phyloP scores from a whole-genome alignment of 2,113 vertebrate species.

The Electrona antarctica region DNA sequence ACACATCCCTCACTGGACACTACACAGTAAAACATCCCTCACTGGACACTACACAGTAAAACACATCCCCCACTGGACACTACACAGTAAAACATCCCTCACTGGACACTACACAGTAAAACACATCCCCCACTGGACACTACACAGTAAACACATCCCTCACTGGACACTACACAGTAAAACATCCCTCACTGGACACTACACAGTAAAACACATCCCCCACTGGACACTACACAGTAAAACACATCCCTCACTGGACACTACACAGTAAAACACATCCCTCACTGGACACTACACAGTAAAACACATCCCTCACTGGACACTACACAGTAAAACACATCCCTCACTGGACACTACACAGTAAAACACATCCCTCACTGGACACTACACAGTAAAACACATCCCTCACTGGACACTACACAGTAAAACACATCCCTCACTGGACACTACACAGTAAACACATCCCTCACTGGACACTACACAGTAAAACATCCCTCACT shows the following conservation, averaged over 20 bases:
- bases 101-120: conserved; percentile 5
- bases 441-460: conserved; percentile 9
- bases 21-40: conserved; percentile 11
- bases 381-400: conserved; percentile 7
- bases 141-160: conserved; percentile 11
- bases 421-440: conserved; percentile 15
- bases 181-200: background rate
- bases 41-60: conserved; percentile 5
- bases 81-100: conserved; percentile 11
- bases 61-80: background rate
- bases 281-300: conserved; percentile 3
- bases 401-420: background rate
- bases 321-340: conserved; percentile 9
- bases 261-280: conserved; percentile 13
- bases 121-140: background rate
- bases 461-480: background rate
- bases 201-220: conserved; percentile 17
- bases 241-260: background rate
- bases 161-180: conserved; percentile 7
- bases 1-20: background rate
- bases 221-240: conserved; percentile 7
- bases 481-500: conserved; percentile 11
- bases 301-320: conserved; percentile 3
- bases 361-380: conserved; percentile 10
- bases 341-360: background rate